These are phyloP conservation scores for Astyanax mexicanus DNA, from an alignment of 2,797 vertebrate genomes.

Conservation along the genomic window DNA sequence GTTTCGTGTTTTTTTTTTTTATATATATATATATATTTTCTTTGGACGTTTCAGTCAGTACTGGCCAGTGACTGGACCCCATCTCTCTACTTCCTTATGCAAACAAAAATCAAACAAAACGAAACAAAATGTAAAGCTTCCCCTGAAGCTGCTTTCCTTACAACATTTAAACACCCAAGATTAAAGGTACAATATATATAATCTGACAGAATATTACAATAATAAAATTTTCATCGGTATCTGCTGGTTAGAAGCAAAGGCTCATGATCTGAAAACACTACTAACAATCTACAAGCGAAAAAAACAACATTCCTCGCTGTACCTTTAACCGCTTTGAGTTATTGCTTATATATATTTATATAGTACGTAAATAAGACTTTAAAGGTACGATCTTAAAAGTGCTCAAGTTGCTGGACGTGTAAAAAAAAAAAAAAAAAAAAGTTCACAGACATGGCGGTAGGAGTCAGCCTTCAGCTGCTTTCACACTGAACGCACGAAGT, in stretches of 20 bases:
- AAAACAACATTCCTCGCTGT: background rate
- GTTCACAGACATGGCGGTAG: background rate
- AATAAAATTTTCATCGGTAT: background rate
- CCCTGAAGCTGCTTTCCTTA: background rate
- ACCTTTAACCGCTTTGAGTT: background rate
- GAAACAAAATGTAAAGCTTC: background rate
- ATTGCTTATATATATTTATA: no score
- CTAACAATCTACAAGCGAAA: background rate
- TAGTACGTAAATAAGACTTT: background rate
- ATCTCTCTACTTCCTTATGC: background rate
- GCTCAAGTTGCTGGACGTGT: background rate
- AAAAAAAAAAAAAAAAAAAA: no score
- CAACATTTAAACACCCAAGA: background rate
- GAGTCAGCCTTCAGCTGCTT: background rate
- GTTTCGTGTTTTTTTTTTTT: no score
- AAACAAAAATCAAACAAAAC: background rate
- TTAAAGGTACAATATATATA: constrained; percentile 3
- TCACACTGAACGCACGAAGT: no score
- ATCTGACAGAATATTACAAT: background rate
- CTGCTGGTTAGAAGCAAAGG: background rate
- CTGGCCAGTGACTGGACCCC: background rate
- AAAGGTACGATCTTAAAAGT: constrained; percentile 4
- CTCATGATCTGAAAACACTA: background rate
- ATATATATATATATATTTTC: no score
- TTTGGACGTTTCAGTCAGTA: background rate